These are phyloP conservation scores for Synanthedon andrenaeformis DNA, from an alignment of 2,888 invertebrate genomes.

Conservation along the genomic window DNA sequence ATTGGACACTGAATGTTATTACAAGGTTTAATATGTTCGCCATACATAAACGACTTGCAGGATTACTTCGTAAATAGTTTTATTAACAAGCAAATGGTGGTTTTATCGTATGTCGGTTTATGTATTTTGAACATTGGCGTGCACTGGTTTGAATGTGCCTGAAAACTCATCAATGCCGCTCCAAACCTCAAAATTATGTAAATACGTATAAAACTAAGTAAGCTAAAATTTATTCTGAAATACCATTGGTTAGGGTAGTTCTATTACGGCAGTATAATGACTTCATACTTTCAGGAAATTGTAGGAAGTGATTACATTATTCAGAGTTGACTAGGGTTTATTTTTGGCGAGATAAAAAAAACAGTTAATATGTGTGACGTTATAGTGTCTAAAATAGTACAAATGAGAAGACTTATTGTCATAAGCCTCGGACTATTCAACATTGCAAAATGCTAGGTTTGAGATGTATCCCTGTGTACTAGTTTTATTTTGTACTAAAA, in stretches of 20 bases:
- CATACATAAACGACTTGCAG: slow-evolving; percentile 41
- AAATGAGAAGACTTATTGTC: slow-evolving; percentile 73
- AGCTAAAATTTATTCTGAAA: slow-evolving; percentile 45
- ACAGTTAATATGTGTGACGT: slow-evolving; percentile 64
- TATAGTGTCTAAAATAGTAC: slow-evolving; percentile 72
- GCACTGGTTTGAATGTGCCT: slow-evolving; percentile 68
- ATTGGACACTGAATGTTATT: slow-evolving; percentile 43
- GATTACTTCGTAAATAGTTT: neutral
- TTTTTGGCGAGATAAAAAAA: slow-evolving; percentile 45
- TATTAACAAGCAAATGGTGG: neutral
- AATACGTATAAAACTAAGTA: slow-evolving; percentile 33
- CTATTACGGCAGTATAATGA: slow-evolving; percentile 36
- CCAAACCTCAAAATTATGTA: slow-evolving; percentile 69
- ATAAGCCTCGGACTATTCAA: slow-evolving; percentile 71
- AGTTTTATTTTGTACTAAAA: slow-evolving; percentile 73
- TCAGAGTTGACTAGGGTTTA: slow-evolving; percentile 61
- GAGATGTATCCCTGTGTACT: slow-evolving; percentile 72
- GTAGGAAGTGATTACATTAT: slow-evolving; percentile 67
- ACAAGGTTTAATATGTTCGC: slow-evolving; percentile 36
- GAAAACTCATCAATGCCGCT: slow-evolving; percentile 66
- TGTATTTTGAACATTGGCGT: slow-evolving; percentile 61
- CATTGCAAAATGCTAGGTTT: slow-evolving; percentile 70
- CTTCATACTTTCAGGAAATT: slow-evolving; percentile 36
- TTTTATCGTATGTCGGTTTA: slow-evolving; percentile 20
- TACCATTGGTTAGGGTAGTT: slow-evolving; percentile 46